phyloP scores from a whole-genome alignment of 1,140 invertebrate genomes.

The Dendrolimus punctatus region DNA sequence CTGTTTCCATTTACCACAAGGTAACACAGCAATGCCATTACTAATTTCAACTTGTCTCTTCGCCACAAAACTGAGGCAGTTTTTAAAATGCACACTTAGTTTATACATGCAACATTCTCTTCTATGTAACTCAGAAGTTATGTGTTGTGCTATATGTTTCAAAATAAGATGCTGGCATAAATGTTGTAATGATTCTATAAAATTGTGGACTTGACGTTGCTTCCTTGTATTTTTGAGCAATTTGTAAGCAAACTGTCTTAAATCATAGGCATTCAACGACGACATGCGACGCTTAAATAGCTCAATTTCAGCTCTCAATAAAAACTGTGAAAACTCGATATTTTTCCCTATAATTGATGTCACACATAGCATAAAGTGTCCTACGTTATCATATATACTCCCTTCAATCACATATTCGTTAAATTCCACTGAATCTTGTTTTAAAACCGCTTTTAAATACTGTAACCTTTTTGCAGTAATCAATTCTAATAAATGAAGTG shows the following conservation, averaged over 20 bases:
- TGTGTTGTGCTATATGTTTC: conserved; percentile 44
- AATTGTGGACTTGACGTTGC: conserved; percentile 18
- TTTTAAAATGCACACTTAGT: conserved; percentile 67
- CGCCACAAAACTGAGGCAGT: conserved; percentile 69
- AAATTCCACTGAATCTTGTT: conserved; percentile 34
- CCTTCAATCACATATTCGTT: conserved; percentile 74
- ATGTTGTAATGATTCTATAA: conserved; percentile 27
- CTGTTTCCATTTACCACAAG: conserved; percentile 74
- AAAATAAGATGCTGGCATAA: conserved; percentile 45
- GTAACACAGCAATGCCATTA: conserved; percentile 64
- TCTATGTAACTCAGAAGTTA: conserved; percentile 29
- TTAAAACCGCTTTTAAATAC: conserved; percentile 34
- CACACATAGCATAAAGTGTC: conserved; percentile 74
- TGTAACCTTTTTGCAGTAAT: conserved; percentile 36
- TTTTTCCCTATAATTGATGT: conserved; percentile 33
- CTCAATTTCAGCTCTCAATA: conserved; percentile 36
- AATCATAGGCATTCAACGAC: conserved; percentile 36
- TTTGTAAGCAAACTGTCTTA: conserved; percentile 55
- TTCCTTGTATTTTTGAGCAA: conserved; percentile 43
- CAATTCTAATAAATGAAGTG: conserved; percentile 40
- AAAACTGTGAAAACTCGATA: conserved; percentile 30
- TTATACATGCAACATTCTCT: conserved; percentile 29
- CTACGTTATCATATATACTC: conserved; percentile 71
- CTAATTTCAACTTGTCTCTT: conserved; percentile 64
- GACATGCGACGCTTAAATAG: conserved; percentile 43